A percentile compares a stretch with the other conserved stretches of the same genome.
Conservation (phyloP, 2,113 vertebrate species). For the Jaculus jaculus region DNA sequence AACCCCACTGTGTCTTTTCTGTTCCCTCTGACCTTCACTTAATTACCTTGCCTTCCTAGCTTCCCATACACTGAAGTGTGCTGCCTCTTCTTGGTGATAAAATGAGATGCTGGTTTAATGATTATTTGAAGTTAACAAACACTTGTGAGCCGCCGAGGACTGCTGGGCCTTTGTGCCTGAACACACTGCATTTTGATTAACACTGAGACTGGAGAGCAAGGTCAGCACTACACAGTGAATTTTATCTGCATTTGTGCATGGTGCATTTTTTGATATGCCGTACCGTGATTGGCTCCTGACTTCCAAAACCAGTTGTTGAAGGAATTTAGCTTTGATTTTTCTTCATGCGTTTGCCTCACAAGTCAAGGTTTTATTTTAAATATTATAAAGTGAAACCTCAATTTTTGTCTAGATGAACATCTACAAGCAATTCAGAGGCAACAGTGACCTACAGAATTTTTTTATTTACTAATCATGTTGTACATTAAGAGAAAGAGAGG, state of each 20-base stretch:
- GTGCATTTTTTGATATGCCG: background rate
- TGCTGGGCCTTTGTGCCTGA: background rate
- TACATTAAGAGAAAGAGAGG: background rate
- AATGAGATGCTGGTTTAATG: background rate
- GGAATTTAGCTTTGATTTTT: background rate
- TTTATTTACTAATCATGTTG: background rate
- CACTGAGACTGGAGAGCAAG: background rate
- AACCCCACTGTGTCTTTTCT: background rate
- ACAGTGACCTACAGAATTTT: background rate
- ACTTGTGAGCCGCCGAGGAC: background rate
- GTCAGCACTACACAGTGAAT: background rate
- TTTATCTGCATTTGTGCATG: background rate
- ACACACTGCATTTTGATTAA: background rate
- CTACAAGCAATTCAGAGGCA: background rate
- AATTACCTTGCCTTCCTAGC: background rate
- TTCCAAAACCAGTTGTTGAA: background rate
- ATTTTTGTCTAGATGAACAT: background rate
- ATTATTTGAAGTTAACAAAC: slow-evolving; percentile 28
- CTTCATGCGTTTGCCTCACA: background rate
- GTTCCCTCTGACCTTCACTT: background rate
- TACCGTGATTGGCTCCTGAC: background rate
- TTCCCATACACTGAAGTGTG: background rate
- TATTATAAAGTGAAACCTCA: background rate
- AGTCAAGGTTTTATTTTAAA: slow-evolving; percentile 20
- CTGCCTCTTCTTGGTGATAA: background rate